Evolutionary conservation across 2,113 vertebrate species (phyloP), one percentile per base, ranked within the genome.

Genomic region (Apus apus): DNA sequence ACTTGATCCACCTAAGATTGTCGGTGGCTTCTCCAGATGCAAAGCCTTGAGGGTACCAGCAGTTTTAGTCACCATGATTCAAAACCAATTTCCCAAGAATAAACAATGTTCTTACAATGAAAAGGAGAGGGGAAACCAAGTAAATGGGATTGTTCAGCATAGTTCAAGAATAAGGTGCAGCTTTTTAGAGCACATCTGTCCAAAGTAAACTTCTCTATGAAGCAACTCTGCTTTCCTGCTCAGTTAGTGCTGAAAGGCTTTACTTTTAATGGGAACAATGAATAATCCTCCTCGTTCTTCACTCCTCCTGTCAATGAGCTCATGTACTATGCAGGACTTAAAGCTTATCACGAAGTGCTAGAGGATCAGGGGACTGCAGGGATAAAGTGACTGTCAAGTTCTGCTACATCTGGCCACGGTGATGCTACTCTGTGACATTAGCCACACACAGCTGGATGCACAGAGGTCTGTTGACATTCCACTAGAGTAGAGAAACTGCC

Each of bases 161-260:
- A 78, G 34, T 56, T 75, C 40, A 93, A 43, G 19, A 64, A 32
- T 34, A 25, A 83, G 67, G 18, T 50, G 15, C 10, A 65, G 11
- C 13, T 36, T 79, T 85, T 89, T 32, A 58, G 85, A 75, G 45
- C 19, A 67, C 9, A 20, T 57, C 21, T 89, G 25, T 77, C 71
- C 74, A 65, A 91, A 91, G 48, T 50, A 94, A 94, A 94, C 21
- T 86, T 95, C 29, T 8, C 13, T 71, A 43, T 86, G 38, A 90
- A 84, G 53, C 67, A 67, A 64, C 30, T 51, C 22, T 43, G 25
- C 26, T 77, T 88, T 87, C 83, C 84, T 78, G 14, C 18, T 87
- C 72, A 74, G 9, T 65, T 82, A 18, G 78, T 89, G 29, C 71
- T 94, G 68, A 77, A 80, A 90, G 61, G 56, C 92, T 92, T 96